A percentile compares a stretch with the other conserved stretches of the same genome.
phyloP scores from a whole-genome alignment of 2,888 invertebrate species.

The Oegoconia quadripuncta region DNA sequence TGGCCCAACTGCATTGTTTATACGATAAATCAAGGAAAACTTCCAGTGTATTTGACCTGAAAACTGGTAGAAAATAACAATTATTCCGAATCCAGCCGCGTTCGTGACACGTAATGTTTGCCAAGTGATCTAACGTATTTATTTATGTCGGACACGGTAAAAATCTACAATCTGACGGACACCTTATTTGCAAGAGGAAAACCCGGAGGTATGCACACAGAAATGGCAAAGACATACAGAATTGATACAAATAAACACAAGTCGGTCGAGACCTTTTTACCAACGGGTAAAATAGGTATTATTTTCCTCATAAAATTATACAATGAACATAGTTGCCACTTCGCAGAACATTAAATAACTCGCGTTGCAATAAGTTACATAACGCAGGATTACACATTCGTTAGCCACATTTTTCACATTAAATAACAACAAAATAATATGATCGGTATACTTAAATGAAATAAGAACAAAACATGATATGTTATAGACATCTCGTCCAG shows the following conservation, averaged over 20 bases:
- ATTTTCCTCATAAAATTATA: background rate
- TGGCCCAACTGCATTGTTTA: too few relatives aligned
- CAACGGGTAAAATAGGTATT: background rate
- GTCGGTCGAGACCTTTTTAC: background rate
- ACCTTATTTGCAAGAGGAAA: constrained; percentile 32
- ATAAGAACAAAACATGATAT: too few relatives aligned
- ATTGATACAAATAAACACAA: constrained; percentile 4
- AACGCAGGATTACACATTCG: too few relatives aligned
- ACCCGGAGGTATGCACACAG: constrained; percentile 10
- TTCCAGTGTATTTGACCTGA: too few relatives aligned
- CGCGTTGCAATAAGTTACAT: too few relatives aligned
- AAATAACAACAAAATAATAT: too few relatives aligned
- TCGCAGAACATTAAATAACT: too few relatives aligned
- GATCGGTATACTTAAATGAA: too few relatives aligned
- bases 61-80: background rate
- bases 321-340: too few relatives aligned
- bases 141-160: constrained; percentile 6
- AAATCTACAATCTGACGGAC: constrained; percentile 28
- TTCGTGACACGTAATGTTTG: background rate
- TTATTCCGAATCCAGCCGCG: background rate
- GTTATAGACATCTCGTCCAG: too few relatives aligned
- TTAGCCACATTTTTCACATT: too few relatives aligned
- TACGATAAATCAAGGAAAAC: too few relatives aligned
- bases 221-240: background rate
- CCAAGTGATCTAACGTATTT: background rate